Base-by-base conservation (phyloP, 2,113 vertebrate genomes). In the Cinclus cinclus region DNA sequence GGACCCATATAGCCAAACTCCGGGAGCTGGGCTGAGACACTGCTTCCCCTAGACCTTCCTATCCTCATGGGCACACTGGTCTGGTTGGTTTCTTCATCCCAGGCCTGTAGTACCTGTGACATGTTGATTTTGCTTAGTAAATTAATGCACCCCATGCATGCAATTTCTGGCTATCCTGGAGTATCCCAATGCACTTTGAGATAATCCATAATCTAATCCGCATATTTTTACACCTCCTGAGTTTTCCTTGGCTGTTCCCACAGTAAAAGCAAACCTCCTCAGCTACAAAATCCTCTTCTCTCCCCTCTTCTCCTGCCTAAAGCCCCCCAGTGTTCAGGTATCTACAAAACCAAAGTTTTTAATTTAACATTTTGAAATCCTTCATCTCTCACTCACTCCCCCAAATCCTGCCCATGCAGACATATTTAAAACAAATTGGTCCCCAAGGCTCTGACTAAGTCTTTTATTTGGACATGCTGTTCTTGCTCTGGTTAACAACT, bases 401-500 rank as follows among this genome's bases (percentile, higher is more conserved):
- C 44, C 12, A 31, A 86, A 77, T 24, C 25, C 25, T 53, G 64
- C 33, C 59, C 55, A 59, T 11, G 2, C 27, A 87, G 86, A 87
- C 16, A 13, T 6, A 11, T 70, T 94, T 52, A 73, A 56, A 91
- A 71, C 30, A 91, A 78, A 87, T 30, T 77, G 68, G 47, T 89
- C 83, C 52, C 76, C 64, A 83, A 47, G 80, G 44, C 20, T 87
- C 79, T 60, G 33, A 67, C 73, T 89, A 75, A 62, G 80, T 30
- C 71, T 86, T 81, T 77, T 69, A 59, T 85, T 70, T 31, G 42
- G 86, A 77, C 55, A 39, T 0, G 0, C 15, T 59, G 20, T n/a
- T 91, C 83, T 83, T 70, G 64, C 55, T 71, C 47, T 56, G 58
- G 73, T 76, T 94, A 91, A 83, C 56, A 92, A 81, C 65, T 56